Percentiles rank a stretch among this genome's conserved stretches.
Conservation (phyloP, 2,797 vertebrate genomes). For the Intellagama lesueurii region DNA sequence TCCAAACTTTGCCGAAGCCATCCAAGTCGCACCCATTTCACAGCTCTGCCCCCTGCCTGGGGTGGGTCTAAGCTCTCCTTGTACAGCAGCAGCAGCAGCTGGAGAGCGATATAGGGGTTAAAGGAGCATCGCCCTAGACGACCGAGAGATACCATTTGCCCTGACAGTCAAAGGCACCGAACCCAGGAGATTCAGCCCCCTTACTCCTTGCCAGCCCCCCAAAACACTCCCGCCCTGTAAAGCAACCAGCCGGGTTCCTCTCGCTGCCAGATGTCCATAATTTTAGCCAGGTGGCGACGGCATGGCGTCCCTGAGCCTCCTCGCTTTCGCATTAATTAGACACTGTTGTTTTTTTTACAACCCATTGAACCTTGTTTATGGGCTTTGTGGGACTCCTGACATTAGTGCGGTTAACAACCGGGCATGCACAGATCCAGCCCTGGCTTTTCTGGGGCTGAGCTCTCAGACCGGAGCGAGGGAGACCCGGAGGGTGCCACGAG, state of each 20-base stretch:
- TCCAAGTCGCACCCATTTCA: too few relatives aligned
- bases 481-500: too few relatives aligned
- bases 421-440: too few relatives aligned
- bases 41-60: too few relatives aligned
- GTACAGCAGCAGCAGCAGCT: too few relatives aligned
- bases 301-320: background rate
- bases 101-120: too few relatives aligned
- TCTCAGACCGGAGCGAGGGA: too few relatives aligned
- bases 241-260: background rate
- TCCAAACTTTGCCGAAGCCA: background rate
- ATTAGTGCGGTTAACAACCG: background rate
- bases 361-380: conserved; percentile 24
- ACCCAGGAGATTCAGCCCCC: too few relatives aligned
- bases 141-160: background rate
- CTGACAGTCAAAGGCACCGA: background rate
- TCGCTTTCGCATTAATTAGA: conserved; percentile 17
- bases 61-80: too few relatives aligned
- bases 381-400: conserved; percentile 18
- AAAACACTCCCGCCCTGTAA: background rate
- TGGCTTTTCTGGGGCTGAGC: background rate
- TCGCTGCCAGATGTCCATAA: conserved; percentile 20
- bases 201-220: too few relatives aligned
- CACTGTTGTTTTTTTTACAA: background rate
- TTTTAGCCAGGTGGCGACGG: conserved; percentile 13
- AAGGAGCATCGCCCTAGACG: background rate